Percentiles rank a stretch among this genome's conserved stretches.
phyloP scores from a whole-genome alignment of 2,113 vertebrate genomes.

The Oostethus manadensis region DNA sequence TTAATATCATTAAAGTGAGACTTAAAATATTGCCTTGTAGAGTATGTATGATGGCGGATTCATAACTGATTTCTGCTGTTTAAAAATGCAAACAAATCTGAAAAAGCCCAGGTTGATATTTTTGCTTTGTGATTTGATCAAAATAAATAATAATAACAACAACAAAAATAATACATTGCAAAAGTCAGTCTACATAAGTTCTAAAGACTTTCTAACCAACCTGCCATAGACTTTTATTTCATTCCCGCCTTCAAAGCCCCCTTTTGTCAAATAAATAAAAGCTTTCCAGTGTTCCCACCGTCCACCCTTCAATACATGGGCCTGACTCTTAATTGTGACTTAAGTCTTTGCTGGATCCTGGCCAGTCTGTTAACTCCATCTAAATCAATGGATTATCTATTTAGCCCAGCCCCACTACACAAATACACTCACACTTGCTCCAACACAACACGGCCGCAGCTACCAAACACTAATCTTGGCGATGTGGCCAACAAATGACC shows the following conservation, averaged over 20 bases:
- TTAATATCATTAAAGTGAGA: too few relatives aligned
- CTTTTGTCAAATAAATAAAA: constrained; percentile 54
- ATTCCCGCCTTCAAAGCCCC: constrained; percentile 55
- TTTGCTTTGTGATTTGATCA: constrained; percentile 13
- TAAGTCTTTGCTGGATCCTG: constrained; percentile 63
- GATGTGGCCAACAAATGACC: constrained; percentile 68
- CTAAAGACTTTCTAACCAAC: constrained; percentile 17
- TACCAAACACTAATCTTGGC: constrained; percentile 59
- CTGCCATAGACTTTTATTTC: constrained; percentile 47
- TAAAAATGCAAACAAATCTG: background rate
- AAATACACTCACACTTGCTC: constrained; percentile 33
- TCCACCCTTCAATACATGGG: constrained; percentile 54
- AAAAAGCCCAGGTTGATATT: background rate
- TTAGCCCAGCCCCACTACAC: constrained; percentile 37
- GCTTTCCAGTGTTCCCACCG: constrained; percentile 69
- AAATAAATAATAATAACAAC: too few relatives aligned
- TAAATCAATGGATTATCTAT: constrained; percentile 75
- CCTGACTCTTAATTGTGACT: constrained; percentile 62
- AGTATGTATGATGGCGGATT: too few relatives aligned
- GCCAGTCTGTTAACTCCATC: constrained; percentile 68
- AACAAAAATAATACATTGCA: too few relatives aligned
- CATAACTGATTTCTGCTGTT: background rate
- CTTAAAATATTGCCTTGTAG: too few relatives aligned
- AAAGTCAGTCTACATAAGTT: constrained; percentile 20
- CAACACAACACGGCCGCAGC: constrained; percentile 22